Evolutionary conservation across 2,113 vertebrate species (phyloP).

Genomic region (Macheiramphus alcinus): DNA sequence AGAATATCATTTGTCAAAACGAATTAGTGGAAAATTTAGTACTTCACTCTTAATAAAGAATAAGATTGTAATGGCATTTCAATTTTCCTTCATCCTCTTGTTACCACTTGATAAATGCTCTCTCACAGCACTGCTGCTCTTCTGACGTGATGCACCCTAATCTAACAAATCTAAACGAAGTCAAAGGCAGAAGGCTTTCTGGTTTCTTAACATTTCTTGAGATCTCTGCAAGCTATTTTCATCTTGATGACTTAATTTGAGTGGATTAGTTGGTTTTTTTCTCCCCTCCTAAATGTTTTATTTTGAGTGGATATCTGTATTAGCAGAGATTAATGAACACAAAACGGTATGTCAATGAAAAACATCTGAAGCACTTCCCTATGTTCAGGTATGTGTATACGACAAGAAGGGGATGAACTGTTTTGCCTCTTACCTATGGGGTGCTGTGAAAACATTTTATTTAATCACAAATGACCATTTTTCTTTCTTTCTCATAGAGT

Average conservation of each 20-base stretch:
- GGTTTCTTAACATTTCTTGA: not conserved
- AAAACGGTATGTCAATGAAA: not conserved
- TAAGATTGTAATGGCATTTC: slow-evolving; percentile 17
- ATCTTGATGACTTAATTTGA: not conserved
- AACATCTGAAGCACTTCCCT: not conserved
- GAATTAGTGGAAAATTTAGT: slow-evolving; percentile 28
- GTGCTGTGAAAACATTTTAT: not conserved
- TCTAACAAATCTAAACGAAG: not conserved
- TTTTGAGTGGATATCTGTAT: not conserved
- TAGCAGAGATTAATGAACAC: not conserved
- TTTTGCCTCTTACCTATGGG: not conserved
- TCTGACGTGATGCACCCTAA: not conserved
- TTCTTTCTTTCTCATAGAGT: not conserved
- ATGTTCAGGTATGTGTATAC: not conserved
- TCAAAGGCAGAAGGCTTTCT: not conserved
- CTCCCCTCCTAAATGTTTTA: not conserved
- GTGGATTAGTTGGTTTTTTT: not conserved
- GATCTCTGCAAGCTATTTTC: not conserved
- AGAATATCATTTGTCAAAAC: slow-evolving; percentile 37
- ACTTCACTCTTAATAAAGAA: slow-evolving; percentile 1
- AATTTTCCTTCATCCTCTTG: not conserved
- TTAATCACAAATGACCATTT: not conserved
- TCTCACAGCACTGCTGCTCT: not conserved
- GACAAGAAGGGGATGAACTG: not conserved
- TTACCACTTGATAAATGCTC: slow-evolving; percentile 42